Evolutionary conservation across 2,113 vertebrate genomes (phyloP).

Genomic region (Planiliza haematocheilus): DNA sequence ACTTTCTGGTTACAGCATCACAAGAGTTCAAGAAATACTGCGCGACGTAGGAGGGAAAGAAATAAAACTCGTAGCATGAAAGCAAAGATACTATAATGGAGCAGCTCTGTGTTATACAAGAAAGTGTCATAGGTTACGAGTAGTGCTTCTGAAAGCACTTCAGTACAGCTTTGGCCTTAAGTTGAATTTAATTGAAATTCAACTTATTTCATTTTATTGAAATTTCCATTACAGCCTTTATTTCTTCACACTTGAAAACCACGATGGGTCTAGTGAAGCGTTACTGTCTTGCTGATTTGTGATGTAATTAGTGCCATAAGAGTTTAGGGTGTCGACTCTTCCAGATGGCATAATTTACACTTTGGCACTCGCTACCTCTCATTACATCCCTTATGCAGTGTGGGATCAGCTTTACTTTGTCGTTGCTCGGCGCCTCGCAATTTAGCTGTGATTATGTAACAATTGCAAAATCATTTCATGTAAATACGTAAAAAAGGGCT

Average conservation of each 20-base stretch:
- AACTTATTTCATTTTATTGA: not conserved
- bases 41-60: not conserved
- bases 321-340: not conserved
- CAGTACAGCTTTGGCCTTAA: not conserved
- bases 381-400: not conserved
- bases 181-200: slow-evolving; percentile 9
- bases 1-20: not conserved
- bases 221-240: not conserved
- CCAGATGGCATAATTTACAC: not conserved
- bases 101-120: not conserved
- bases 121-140: not conserved
- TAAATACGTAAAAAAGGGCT: no score
- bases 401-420: not conserved
- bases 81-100: not conserved
- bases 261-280: not conserved
- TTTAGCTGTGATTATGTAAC: no score
- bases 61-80: not conserved
- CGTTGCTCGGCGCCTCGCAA: not conserved
- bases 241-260: slow-evolving; percentile 10
- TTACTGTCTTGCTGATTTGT: slow-evolving; percentile 5
- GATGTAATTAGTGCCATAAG: not conserved
- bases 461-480: not conserved
- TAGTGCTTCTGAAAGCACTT: slow-evolving; percentile 6
- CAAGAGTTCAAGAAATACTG: not conserved
- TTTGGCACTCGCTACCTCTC: not conserved